Conservation (phyloP, 2,888 invertebrate species). For the Drosophila cognata region DNA sequence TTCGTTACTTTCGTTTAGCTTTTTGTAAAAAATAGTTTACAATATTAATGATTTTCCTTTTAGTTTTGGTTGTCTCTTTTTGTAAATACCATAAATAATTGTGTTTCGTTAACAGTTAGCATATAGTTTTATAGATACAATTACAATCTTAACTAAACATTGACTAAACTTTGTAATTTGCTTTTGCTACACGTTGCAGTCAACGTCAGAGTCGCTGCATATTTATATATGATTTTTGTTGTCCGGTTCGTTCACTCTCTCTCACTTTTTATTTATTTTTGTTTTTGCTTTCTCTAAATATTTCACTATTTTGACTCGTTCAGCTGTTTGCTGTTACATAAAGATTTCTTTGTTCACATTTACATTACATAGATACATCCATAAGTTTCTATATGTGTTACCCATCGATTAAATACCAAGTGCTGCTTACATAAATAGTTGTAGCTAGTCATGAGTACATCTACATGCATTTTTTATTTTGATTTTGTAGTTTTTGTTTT, state of each 20-base stretch:
- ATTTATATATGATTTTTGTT: constrained; percentile 13
- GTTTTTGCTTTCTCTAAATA: constrained; percentile 59
- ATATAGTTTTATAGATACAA: constrained; percentile 53
- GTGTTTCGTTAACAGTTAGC: constrained; percentile 74
- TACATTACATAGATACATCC: constrained; percentile 72
- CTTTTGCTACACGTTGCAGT: constrained; percentile 72
- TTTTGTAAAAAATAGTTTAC: constrained; percentile 77
- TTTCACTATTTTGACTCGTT: constrained; percentile 60
- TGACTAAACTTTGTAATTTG: constrained; percentile 75
- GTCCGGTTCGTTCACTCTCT: not conserved
- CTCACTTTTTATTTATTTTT: not conserved
- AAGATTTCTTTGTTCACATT: constrained; percentile 57
- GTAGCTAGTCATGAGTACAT: constrained; percentile 49
- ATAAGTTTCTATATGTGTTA: constrained; percentile 51
- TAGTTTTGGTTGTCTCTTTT: constrained; percentile 23
- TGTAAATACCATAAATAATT: constrained; percentile 78
- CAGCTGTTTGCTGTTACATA: constrained; percentile 27
- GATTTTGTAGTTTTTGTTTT: constrained; percentile 6
- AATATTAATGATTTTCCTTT: constrained; percentile 61
- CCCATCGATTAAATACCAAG: constrained; percentile 31
- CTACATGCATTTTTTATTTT: constrained; percentile 33
- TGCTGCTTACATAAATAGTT: constrained; percentile 44
- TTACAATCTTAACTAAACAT: constrained; percentile 73
- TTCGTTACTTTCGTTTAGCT: constrained; percentile 30
- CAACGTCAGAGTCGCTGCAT: constrained; percentile 47